phyloP scores from a whole-genome alignment of 2,113 vertebrate genomes.

The Nasalis larvatus region DNA sequence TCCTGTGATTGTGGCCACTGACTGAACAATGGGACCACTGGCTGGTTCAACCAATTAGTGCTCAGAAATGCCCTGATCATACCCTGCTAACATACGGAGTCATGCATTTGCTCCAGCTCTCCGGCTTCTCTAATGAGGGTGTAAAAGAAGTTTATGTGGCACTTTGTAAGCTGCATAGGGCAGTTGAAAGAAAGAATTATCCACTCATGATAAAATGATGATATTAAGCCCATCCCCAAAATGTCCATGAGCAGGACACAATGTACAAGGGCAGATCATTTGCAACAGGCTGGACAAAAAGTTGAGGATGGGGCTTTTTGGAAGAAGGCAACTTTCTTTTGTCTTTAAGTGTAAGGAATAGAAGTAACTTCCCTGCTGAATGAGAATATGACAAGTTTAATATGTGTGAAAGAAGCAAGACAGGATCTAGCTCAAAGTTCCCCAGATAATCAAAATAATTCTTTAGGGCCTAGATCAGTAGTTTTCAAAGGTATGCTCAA shows the following conservation, averaged over 20 bases:
- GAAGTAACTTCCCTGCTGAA: neutral
- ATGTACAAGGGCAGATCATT: neutral
- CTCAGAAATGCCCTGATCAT: neutral
- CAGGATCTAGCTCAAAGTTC: neutral
- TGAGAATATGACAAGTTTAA: neutral
- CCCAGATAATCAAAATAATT: neutral
- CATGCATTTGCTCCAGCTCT: neutral
- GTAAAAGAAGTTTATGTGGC: constrained; percentile 42
- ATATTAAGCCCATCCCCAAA: neutral
- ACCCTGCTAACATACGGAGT: neutral
- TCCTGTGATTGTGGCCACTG: neutral
- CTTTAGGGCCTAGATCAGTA: neutral
- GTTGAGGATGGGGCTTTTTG: neutral
- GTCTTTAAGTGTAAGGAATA: neutral
- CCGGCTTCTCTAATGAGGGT: neutral
- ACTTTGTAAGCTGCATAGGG: neutral
- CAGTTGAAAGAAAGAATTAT: constrained; percentile 31
- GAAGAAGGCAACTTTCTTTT: neutral
- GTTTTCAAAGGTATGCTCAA: neutral
- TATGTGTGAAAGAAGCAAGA: neutral
- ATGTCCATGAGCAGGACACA: neutral
- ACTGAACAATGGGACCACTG: neutral
- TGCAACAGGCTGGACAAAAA: neutral
- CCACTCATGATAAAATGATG: neutral
- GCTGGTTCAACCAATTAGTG: neutral